Evolutionary conservation across 2,888 invertebrate species (phyloP).

Genomic region (Amiota minor): DNA sequence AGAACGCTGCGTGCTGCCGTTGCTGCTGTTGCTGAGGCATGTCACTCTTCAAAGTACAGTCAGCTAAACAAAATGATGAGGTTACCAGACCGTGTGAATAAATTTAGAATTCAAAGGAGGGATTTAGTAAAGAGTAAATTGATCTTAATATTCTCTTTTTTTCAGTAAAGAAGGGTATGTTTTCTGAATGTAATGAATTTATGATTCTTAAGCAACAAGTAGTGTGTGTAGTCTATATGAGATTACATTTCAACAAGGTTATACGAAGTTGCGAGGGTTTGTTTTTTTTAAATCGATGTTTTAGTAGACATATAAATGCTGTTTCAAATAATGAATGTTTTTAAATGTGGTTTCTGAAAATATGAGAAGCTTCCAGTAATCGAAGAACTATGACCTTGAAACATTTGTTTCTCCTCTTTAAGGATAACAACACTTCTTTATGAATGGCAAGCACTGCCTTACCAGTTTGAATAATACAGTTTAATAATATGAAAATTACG

Average conservation of each 20-base stretch:
- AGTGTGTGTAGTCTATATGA: not conserved
- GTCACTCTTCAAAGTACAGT: slow-evolving; percentile 68
- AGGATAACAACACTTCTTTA: too few species aligned
- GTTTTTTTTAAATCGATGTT: too few species aligned
- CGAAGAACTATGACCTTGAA: too few species aligned
- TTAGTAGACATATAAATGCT: too few species aligned
- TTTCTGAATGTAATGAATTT: not conserved
- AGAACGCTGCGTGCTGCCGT: slow-evolving; percentile 55
- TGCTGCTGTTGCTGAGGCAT: slow-evolving; percentile 25
- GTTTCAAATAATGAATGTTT: too few species aligned
- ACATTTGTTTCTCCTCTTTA: too few species aligned
- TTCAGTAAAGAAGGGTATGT: not conserved
- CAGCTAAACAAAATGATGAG: slow-evolving; percentile 45
- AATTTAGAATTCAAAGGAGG: not conserved
- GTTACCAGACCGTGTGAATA: slow-evolving; percentile 56
- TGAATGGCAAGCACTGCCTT: too few species aligned
- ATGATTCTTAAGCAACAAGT: not conserved
- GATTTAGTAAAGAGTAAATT: not conserved
- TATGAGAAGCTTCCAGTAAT: too few species aligned
- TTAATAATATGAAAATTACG: too few species aligned
- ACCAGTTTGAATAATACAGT: too few species aligned
- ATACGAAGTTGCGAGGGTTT: not conserved
- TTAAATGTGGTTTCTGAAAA: too few species aligned
- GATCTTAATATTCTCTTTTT: not conserved
- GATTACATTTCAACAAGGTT: not conserved